Conservation (phyloP, 2,888 invertebrate species). For the Limnephilus marmoratus region DNA sequence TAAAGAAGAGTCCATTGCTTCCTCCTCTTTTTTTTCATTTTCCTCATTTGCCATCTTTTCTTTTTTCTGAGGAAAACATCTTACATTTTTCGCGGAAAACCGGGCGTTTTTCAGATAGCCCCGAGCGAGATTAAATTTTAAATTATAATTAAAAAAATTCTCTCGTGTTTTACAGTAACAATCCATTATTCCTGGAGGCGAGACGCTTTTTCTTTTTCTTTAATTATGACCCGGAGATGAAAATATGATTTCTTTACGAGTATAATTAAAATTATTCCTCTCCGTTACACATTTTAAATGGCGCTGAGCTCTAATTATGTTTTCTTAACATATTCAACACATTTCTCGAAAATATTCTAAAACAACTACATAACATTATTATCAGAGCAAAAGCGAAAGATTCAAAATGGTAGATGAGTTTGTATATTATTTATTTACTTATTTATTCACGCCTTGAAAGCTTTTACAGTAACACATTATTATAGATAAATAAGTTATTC, state of each 20-base stretch:
- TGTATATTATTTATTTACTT: no score
- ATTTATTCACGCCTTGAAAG: no score
- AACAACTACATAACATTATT: no score
- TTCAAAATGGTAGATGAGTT: no score
- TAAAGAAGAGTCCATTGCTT: conserved; percentile 38
- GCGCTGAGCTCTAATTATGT: neutral
- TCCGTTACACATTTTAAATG: neutral
- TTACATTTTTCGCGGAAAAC: neutral
- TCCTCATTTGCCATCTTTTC: conserved; percentile 10
- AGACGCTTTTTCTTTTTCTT: conserved; percentile 9
- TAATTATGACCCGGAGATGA: conserved; percentile 14
- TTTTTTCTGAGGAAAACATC: neutral
- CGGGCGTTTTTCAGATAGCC: conserved; percentile 30
- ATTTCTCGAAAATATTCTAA: neutral
- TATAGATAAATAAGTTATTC: no score
- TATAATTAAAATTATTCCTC: conserved; percentile 12
- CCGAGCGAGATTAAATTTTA: conserved; percentile 41
- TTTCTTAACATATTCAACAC: neutral
- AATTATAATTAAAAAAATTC: conserved; percentile 39
- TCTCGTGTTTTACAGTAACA: conserved; percentile 30
- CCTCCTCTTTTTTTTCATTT: neutral
- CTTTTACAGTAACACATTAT: no score
- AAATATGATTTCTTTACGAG: conserved; percentile 20
- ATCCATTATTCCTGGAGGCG: conserved; percentile 10
- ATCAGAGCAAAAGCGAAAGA: no score